These are phyloP conservation scores for Phasianus colchicus DNA, from an alignment of 2,113 vertebrate genomes.

Conservation along the genomic window DNA sequence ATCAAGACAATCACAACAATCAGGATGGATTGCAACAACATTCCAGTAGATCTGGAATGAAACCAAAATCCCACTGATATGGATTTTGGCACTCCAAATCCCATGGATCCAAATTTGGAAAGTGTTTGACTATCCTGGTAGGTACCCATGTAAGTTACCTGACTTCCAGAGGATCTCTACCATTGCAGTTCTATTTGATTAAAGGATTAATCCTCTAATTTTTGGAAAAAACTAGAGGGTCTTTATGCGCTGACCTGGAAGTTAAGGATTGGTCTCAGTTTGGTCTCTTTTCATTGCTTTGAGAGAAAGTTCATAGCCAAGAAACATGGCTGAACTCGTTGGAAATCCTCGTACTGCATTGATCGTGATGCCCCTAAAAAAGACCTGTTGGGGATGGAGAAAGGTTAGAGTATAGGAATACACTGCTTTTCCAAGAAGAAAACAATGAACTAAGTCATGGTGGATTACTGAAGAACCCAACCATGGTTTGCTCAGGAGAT, in stretches of 20 bases:
- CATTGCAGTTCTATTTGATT: background rate
- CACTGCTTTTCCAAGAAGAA: background rate
- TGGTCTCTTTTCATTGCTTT: constrained; percentile 83
- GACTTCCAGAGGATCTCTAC: background rate
- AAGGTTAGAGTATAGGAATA: constrained; percentile 33
- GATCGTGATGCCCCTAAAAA: constrained; percentile 90
- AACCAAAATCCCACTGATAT: background rate
- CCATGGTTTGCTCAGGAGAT: background rate
- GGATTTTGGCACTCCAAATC: background rate
- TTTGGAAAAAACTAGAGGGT: constrained; percentile 12
- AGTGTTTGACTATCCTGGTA: background rate
- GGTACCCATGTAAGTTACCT: background rate
- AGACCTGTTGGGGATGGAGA: constrained; percentile 84
- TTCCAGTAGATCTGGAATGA: background rate
- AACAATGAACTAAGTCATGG: background rate
- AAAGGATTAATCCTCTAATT: background rate
- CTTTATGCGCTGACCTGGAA: constrained; percentile 71
- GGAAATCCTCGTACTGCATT: constrained; percentile 94
- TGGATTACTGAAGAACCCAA: background rate
- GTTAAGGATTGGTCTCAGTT: constrained; percentile 70
- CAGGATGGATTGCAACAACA: background rate
- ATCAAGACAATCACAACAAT: background rate
- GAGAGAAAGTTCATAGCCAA: constrained; percentile 93
- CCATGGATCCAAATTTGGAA: background rate
- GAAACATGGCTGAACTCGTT: constrained; percentile 94